phyloP scores from a whole-genome alignment of 1,140 invertebrate genomes.

The Melipona quadrifasciata region DNA sequence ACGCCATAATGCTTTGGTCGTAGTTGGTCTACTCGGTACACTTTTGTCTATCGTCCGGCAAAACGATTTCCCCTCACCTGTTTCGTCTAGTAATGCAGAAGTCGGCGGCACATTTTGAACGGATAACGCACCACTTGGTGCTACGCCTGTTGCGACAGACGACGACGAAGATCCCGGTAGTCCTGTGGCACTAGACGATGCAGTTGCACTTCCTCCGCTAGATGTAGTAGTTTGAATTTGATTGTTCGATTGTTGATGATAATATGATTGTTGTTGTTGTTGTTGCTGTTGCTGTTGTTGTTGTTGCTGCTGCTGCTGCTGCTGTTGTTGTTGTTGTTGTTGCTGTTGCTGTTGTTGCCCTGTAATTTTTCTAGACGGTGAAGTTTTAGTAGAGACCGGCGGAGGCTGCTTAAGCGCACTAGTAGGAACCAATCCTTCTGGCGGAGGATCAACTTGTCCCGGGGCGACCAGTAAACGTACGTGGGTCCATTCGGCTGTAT shows the following conservation, averaged over 20 bases:
- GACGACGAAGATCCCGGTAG: not conserved
- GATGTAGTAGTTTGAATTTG: not conserved
- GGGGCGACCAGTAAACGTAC: constrained; percentile 78
- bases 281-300: constrained; percentile 3
- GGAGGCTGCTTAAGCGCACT: constrained; percentile 91
- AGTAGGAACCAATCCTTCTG: constrained; percentile 92
- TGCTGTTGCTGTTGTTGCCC: constrained; percentile 57
- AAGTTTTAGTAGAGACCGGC: constrained; percentile 83
- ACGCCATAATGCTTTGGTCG: too few species aligned
- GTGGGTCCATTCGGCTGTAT: constrained; percentile 80
- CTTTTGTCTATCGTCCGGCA: not conserved
- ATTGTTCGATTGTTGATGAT: constrained; percentile 1
- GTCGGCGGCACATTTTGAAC: constrained; percentile 8
- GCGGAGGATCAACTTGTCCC: constrained; percentile 83
- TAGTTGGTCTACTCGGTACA: not conserved
- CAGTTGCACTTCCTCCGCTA: not conserved
- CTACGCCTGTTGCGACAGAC: not conserved
- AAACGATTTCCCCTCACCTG: constrained; percentile 15
- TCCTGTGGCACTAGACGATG: not conserved
- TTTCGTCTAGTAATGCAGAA: constrained; percentile 32
- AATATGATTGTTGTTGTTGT: constrained; percentile 9
- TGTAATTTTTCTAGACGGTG: constrained; percentile 83
- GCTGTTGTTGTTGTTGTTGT: constrained; percentile 9
- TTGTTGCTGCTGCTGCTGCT: not conserved
- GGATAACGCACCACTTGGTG: not conserved